Evolutionary conservation across 2,113 vertebrate species (phyloP).

Genomic region (Planiliza haematocheilus): DNA sequence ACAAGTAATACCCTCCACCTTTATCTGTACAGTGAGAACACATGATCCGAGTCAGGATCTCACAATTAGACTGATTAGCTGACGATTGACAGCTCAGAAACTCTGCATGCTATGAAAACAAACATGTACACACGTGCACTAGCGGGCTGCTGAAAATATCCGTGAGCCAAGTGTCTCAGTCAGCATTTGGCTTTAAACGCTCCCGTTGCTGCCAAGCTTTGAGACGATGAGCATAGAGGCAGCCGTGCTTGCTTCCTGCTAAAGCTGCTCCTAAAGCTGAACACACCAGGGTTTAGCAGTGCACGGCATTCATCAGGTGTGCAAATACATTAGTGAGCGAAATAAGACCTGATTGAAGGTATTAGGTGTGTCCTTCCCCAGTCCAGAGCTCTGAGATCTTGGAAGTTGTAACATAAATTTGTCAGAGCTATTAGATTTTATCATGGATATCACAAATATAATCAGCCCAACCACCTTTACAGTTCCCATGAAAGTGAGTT

Average conservation of each 20-base stretch:
- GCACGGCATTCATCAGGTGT: conserved; percentile 12
- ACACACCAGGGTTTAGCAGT: neutral
- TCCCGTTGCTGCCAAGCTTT: conserved; percentile 19
- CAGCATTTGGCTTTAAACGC: conserved; percentile 24
- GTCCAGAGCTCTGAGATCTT: too few species aligned
- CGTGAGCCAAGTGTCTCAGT: conserved; percentile 22
- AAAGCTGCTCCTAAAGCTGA: neutral
- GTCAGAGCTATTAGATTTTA: too few species aligned
- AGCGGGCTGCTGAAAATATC: conserved; percentile 7
- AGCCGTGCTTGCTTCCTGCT: conserved; percentile 7
- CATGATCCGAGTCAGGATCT: neutral
- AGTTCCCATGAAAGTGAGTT: too few species aligned
- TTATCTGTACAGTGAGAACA: too few species aligned
- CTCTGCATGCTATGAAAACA: neutral
- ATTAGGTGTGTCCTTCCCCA: too few species aligned
- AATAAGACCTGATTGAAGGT: too few species aligned
- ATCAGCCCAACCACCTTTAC: too few species aligned
- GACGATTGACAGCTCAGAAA: neutral
- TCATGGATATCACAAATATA: too few species aligned
- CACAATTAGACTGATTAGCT: neutral
- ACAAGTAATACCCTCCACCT: too few species aligned
- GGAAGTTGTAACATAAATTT: too few species aligned
- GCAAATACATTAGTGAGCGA: neutral
- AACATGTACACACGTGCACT: neutral
- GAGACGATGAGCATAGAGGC: conserved; percentile 26